phyloP scores from a whole-genome alignment of 2,797 vertebrate genomes.

The Odontamblyopus rebecca region DNA sequence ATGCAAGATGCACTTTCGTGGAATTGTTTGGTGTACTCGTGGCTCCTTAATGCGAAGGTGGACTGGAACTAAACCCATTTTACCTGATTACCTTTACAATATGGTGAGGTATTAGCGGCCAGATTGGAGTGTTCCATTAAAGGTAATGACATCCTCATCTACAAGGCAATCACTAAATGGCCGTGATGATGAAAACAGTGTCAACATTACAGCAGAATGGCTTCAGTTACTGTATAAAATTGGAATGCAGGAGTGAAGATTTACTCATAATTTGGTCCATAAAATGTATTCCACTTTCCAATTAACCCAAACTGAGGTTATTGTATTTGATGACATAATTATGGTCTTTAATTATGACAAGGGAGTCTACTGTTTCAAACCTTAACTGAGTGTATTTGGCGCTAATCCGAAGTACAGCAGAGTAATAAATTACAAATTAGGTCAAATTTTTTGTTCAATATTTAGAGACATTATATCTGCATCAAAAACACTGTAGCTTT shows the following conservation, averaged over 20 bases:
- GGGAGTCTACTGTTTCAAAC: slow-evolving; percentile 6
- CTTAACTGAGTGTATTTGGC: slow-evolving; percentile 10
- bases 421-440: slow-evolving; percentile 6
- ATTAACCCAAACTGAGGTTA: slow-evolving; percentile 13
- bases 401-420: not conserved
- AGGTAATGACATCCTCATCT: slow-evolving; percentile 38
- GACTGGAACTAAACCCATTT: slow-evolving; percentile 42
- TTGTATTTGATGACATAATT: slow-evolving; percentile 8
- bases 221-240: slow-evolving; percentile 15
- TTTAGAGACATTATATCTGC: slow-evolving; percentile 2
- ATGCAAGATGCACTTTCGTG: slow-evolving; percentile 38
- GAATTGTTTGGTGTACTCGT: slow-evolving; percentile 30
- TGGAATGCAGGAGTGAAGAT: not conserved
- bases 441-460: slow-evolving; percentile 7
- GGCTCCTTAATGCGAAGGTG: slow-evolving; percentile 22
- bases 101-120: slow-evolving; percentile 45
- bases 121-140: slow-evolving; percentile 55
- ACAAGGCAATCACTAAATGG: slow-evolving; percentile 35
- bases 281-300: slow-evolving; percentile 13
- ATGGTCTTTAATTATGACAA: slow-evolving; percentile 10
- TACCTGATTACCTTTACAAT: slow-evolving; percentile 38
- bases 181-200: slow-evolving; percentile 33
- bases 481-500: slow-evolving; percentile 26
- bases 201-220: slow-evolving; percentile 20
- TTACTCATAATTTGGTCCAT: slow-evolving; percentile 9